Evolutionary conservation across 2,113 vertebrate genomes (phyloP).

Genomic region (Alectura lathami): DNA sequence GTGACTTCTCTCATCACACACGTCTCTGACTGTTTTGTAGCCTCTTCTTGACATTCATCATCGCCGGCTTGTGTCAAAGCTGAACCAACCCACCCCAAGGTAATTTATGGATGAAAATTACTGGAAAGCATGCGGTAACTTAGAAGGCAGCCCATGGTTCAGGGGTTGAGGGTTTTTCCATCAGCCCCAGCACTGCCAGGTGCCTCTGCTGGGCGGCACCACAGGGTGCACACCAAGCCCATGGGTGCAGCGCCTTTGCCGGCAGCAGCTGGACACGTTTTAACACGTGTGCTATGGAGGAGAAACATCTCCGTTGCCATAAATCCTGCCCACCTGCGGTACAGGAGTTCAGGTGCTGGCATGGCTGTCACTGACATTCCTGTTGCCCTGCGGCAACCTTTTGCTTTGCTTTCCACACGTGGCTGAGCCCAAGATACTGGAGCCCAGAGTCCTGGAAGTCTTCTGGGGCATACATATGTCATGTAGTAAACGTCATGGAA

Average conservation of each 20-base stretch:
- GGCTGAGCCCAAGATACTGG: too few species aligned
- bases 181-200: rapidly evolving
- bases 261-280: too few species aligned
- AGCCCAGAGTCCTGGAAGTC: too few species aligned
- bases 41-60: background rate
- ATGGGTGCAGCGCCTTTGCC: too few species aligned
- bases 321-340: too few species aligned
- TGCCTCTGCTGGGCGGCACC: background rate
- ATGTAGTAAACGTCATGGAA: too few species aligned
- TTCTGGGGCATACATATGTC: too few species aligned
- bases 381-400: too few species aligned
- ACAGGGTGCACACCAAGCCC: too few species aligned
- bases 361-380: too few species aligned
- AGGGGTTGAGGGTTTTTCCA: background rate
- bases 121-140: rapidly evolving
- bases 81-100: background rate
- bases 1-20: background rate
- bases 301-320: background rate
- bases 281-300: background rate
- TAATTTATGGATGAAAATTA: background rate
- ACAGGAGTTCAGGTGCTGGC: too few species aligned
- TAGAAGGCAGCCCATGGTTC: background rate
- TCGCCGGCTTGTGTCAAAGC: rapidly evolving
- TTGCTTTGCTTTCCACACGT: too few species aligned
- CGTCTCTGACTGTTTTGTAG: background rate